Evolutionary conservation across 2,113 vertebrate species (phyloP).

Genomic region (Scomber colias): DNA sequence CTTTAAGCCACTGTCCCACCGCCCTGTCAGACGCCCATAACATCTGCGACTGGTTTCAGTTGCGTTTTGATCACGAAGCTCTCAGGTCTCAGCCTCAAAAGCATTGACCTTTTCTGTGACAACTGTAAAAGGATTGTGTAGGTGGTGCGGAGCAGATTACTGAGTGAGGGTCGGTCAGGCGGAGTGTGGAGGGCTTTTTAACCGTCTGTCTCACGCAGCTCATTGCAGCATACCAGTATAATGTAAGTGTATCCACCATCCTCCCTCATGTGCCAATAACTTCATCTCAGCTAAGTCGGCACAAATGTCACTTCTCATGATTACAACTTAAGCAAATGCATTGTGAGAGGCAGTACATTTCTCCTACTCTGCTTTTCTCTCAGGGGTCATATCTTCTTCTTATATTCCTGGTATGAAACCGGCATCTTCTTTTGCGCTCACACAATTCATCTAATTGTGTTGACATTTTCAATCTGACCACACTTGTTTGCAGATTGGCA

Average conservation of each 20-base stretch:
- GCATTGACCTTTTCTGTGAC: constrained; percentile 61
- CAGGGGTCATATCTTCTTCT: background rate
- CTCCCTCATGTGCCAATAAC: constrained; percentile 11
- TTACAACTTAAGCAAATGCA: background rate
- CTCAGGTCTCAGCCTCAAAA: constrained; percentile 38
- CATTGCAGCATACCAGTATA: background rate
- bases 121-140: constrained; percentile 66
- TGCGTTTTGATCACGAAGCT: constrained; percentile 49
- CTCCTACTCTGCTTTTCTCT: background rate
- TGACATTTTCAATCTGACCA: background rate
- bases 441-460: background rate
- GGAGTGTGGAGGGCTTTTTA: constrained; percentile 23
- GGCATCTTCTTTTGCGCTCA: background rate
- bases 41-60: constrained; percentile 2
- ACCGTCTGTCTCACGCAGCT: constrained; percentile 12
- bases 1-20: background rate
- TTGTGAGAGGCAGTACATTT: background rate
- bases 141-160: constrained; percentile 58
- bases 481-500: background rate
- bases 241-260: constrained; percentile 2
- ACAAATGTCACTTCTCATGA: constrained; percentile 29
- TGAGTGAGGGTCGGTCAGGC: constrained; percentile 1
- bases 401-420: background rate
- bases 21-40: background rate
- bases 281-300: background rate